Evolutionary conservation across 2,888 invertebrate genomes (phyloP).

Genomic region (Meta bourneti): DNA sequence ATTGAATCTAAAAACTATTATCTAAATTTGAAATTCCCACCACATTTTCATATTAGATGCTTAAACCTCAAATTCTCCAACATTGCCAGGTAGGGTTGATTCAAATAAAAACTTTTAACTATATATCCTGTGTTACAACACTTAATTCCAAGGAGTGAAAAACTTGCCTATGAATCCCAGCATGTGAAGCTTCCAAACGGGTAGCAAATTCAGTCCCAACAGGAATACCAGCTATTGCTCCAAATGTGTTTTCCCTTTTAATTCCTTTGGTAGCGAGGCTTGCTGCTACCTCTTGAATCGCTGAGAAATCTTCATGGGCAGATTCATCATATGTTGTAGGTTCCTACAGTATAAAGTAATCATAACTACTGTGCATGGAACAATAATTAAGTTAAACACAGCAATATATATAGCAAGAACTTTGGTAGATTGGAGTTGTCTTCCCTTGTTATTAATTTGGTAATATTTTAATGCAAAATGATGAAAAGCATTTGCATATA

Average conservation of each 20-base stretch:
- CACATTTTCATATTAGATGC: no score
- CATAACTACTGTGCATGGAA: neutral
- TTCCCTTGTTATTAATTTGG: no score
- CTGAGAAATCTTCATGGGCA: neutral
- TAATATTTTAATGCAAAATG: no score
- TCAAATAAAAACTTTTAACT: no score
- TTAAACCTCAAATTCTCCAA: no score
- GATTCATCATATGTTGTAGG: neutral
- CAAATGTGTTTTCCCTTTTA: constrained; percentile 36
- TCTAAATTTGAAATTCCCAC: no score
- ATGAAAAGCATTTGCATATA: no score
- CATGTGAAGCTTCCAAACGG: constrained; percentile 54
- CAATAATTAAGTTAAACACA: neutral
- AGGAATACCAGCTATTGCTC: constrained; percentile 34
- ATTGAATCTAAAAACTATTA: no score
- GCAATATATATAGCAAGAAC: neutral
- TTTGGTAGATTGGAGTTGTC: no score
- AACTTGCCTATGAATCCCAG: constrained; percentile 54
- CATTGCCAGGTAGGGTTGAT: no score
- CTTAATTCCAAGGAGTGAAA: no score
- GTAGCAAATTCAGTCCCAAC: constrained; percentile 35
- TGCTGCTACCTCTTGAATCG: neutral
- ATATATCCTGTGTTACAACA: no score
- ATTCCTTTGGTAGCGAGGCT: neutral
- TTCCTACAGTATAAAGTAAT: neutral